Conservation (phyloP, 2,888 invertebrate genomes). For the Notodonta dromedarius region DNA sequence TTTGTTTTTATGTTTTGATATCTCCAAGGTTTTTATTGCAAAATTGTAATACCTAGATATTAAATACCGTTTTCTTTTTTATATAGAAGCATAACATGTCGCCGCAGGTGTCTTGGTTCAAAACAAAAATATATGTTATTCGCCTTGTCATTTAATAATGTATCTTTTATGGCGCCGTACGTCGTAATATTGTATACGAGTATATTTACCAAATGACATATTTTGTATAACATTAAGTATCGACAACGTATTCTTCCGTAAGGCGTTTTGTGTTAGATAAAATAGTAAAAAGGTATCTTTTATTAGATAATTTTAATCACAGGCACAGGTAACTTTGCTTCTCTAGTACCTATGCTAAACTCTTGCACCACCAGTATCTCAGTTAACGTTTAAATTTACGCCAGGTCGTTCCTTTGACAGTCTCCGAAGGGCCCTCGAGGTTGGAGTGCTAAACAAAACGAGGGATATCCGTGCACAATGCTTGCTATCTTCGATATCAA, state of each 20-base stretch:
- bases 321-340: too few species aligned
- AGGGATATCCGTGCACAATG: slow-evolving; percentile 50
- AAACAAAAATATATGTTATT: slow-evolving; percentile 16
- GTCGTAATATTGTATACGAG: slow-evolving; percentile 25
- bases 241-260: background rate
- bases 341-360: too few species aligned
- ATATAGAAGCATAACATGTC: too few species aligned
- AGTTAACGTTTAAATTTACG: slow-evolving; percentile 40
- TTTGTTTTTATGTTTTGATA: too few species aligned
- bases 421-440: slow-evolving; percentile 39
- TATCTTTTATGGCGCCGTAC: slow-evolving; percentile 12
- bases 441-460: slow-evolving; percentile 70
- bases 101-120: background rate
- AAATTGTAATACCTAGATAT: too few species aligned
- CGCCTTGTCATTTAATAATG: slow-evolving; percentile 21
- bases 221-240: slow-evolving; percentile 13
- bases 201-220: slow-evolving; percentile 7
- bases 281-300: slow-evolving; percentile 2
- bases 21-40: too few species aligned
- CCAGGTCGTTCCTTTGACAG: slow-evolving; percentile 55
- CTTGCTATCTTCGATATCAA: slow-evolving; percentile 44
- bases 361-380: slow-evolving; percentile 3
- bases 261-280: background rate
- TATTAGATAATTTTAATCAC: too few species aligned
- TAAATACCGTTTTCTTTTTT: too few species aligned